Percentiles rank a stretch among this genome's conserved stretches.
These are phyloP conservation scores for Parascotia fuliginaria DNA, from an alignment of 2,888 invertebrate genomes.

Conservation along the genomic window DNA sequence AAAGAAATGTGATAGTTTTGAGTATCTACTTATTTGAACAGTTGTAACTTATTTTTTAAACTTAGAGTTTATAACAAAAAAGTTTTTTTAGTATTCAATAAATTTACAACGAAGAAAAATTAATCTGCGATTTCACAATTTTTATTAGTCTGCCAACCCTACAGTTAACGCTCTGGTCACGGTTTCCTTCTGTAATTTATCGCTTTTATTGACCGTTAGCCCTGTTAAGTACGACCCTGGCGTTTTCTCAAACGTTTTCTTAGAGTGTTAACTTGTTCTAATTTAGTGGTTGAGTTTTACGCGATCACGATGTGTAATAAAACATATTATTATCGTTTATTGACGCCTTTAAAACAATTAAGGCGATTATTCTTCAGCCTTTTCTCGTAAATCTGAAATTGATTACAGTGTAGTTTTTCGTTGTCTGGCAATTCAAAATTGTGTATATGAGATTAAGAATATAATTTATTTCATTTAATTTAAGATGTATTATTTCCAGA, in stretches of 20 bases:
- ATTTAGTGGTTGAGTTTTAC: constrained; percentile 44
- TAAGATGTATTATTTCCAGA: too few relatives aligned
- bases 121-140: constrained; percentile 1
- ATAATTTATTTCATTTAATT: too few relatives aligned
- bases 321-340: constrained; percentile 30
- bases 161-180: constrained; percentile 42
- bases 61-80: too few relatives aligned
- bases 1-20: too few relatives aligned
- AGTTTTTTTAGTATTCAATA: too few relatives aligned
- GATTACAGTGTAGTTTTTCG: too few relatives aligned
- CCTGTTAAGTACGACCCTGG: constrained; percentile 46
- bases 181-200: constrained; percentile 52
- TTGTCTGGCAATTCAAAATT: too few relatives aligned
- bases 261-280: constrained; percentile 47
- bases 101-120: too few relatives aligned
- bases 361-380: neutral
- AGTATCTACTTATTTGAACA: too few relatives aligned
- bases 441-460: too few relatives aligned
- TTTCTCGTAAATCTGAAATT: too few relatives aligned
- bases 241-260: constrained; percentile 43
- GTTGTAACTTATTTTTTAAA: too few relatives aligned
- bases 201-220: constrained; percentile 61
- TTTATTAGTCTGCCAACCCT: constrained; percentile 29
- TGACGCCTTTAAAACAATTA: constrained; percentile 4
- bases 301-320: constrained; percentile 27